Evolutionary conservation across 2,888 invertebrate genomes (phyloP).

Genomic region (Atherix ibis): DNA sequence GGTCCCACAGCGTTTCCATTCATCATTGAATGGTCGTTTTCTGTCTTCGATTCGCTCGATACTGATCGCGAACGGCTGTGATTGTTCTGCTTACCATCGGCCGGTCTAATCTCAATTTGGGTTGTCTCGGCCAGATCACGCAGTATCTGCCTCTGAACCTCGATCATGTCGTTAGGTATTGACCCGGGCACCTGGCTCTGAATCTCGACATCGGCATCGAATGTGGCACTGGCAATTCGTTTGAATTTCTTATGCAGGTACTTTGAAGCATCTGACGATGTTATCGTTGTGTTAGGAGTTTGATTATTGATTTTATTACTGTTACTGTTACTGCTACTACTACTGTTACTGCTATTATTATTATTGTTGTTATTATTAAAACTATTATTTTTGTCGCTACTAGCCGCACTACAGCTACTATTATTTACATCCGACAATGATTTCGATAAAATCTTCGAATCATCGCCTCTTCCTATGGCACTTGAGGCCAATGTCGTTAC

Average conservation of each 20-base stretch:
- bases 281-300: constrained; percentile 12
- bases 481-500: neutral
- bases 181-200: constrained; percentile 11
- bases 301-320: constrained; percentile 3
- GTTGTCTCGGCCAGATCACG: too few relatives aligned
- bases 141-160: too few relatives aligned
- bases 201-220: neutral
- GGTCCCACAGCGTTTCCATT: too few relatives aligned
- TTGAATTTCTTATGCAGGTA: constrained; percentile 90
- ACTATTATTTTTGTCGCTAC: constrained; percentile 1
- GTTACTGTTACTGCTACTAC: constrained; percentile 9
- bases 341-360: constrained; percentile 10
- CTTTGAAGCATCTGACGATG: constrained; percentile 42
- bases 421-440: neutral
- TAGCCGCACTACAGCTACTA: neutral
- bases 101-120: too few relatives aligned
- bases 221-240: constrained; percentile 55
- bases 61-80: too few relatives aligned
- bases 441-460: too few relatives aligned
- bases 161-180: constrained; percentile 3
- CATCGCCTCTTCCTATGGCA: too few relatives aligned
- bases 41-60: too few relatives aligned
- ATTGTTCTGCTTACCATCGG: too few relatives aligned
- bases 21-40: too few relatives aligned
- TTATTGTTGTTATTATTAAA: constrained; percentile 6